Evolutionary conservation across 2,888 invertebrate species (phyloP).

Genomic region (Cephonodes hylas): DNA sequence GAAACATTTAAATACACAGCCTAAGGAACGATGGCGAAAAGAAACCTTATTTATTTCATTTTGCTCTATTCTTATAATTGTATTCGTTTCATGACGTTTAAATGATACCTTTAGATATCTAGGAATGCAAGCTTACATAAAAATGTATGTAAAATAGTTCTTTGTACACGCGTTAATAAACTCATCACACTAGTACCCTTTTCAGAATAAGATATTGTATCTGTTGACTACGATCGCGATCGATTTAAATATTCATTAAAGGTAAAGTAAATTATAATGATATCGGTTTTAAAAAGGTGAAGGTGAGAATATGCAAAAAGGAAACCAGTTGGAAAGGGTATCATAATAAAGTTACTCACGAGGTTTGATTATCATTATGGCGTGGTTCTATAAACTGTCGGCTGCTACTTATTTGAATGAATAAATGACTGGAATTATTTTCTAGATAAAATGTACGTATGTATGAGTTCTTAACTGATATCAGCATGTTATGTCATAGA

Average conservation of each 20-base stretch:
- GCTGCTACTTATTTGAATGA: too few relatives aligned
- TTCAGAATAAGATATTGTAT: background rate
- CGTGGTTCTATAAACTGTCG: background rate
- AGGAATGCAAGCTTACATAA: background rate
- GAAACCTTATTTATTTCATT: background rate
- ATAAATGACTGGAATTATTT: too few relatives aligned
- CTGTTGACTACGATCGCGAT: background rate
- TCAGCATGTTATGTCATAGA: too few relatives aligned
- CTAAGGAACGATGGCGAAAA: background rate
- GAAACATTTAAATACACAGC: background rate
- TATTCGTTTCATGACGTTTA: too few relatives aligned
- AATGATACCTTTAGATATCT: too few relatives aligned
- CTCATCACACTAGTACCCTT: background rate
- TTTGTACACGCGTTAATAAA: background rate
- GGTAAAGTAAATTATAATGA: slow-evolving; percentile 1
- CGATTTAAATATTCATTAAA: slow-evolving; percentile 1
- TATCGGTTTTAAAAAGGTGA: slow-evolving; percentile 1
- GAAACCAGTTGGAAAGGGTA: background rate
- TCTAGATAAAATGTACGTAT: too few relatives aligned
- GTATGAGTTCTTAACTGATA: too few relatives aligned
- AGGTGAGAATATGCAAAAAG: slow-evolving; percentile 2
- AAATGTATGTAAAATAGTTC: background rate
- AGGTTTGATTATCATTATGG: background rate
- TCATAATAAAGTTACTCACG: background rate
- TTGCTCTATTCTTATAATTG: background rate